phyloP scores from a whole-genome alignment of 2,888 invertebrate species.

The Sesamia inferens region DNA sequence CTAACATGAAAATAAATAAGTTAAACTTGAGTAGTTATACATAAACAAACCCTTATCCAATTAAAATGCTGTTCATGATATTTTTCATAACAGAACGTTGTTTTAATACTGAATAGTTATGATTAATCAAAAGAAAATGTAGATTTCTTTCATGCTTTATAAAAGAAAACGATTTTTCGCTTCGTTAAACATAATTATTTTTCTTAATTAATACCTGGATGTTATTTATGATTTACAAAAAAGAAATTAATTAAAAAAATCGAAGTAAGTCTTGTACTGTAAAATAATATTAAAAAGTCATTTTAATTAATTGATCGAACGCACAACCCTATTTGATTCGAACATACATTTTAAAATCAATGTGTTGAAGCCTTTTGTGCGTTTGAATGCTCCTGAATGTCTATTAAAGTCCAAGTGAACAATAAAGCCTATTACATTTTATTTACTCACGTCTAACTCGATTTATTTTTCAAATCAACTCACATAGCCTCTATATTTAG shows the following conservation, averaged over 20 bases:
- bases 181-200: no score
- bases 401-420: constrained; percentile 47
- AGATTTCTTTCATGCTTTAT: background rate
- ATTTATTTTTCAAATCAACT: constrained; percentile 56
- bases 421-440: constrained; percentile 54
- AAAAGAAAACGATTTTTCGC: no score
- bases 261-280: no score
- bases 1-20: background rate
- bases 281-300: background rate
- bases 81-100: background rate
- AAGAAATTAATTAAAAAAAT: no score
- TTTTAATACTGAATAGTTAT: no score
- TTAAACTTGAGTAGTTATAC: background rate
- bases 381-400: constrained; percentile 46
- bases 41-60: background rate
- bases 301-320: background rate
- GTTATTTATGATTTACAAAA: no score
- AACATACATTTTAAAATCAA: constrained; percentile 53
- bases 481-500: constrained; percentile 34
- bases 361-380: constrained; percentile 47
- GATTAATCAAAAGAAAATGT: background rate
- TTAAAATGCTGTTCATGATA: background rate
- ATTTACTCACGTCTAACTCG: constrained; percentile 52
- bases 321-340: constrained; percentile 13
- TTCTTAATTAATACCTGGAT: no score